These are phyloP conservation scores for Acanthopagrus latus DNA, from an alignment of 2,797 vertebrate species.

Conservation along the genomic window DNA sequence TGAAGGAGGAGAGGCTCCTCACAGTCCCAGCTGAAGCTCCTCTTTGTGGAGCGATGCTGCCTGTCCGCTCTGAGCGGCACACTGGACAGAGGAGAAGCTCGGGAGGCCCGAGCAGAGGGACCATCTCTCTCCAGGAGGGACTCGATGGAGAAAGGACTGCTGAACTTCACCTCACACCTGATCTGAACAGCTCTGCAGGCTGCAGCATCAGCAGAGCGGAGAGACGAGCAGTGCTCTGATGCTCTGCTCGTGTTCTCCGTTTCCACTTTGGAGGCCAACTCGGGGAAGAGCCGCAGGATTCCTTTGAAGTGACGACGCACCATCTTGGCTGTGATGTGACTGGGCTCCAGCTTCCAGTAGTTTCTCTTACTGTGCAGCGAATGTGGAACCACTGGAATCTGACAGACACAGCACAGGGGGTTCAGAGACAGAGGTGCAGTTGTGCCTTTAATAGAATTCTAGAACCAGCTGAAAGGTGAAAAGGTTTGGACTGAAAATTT, in stretches of 20 bases:
- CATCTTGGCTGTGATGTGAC: conserved; percentile 81
- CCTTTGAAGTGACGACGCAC: conserved; percentile 82
- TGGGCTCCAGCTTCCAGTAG: conserved; percentile 83
- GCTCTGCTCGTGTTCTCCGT: background rate
- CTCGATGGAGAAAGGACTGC: conserved; percentile 82
- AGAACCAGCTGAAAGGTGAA: background rate
- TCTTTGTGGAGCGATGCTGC: conserved; percentile 19
- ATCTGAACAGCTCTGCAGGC: conserved; percentile 27
- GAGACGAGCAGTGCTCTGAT: background rate
- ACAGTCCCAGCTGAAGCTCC: conserved; percentile 43
- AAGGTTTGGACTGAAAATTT: background rate
- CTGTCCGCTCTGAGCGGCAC: conserved; percentile 9
- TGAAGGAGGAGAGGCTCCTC: conserved; percentile 30
- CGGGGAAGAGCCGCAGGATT: conserved; percentile 75
- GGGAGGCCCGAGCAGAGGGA: background rate
- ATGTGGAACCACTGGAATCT: conserved; percentile 76
- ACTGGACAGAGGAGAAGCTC: conserved; percentile 32
- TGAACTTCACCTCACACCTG: conserved; percentile 73
- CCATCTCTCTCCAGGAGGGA: conserved; percentile 77
- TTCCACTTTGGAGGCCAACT: conserved; percentile 55
- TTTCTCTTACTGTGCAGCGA: conserved; percentile 71
- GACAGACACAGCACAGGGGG: background rate
- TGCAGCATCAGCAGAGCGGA: conserved; percentile 16
- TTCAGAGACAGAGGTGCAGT: background rate
- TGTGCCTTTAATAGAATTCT: background rate